Percentiles rank a stretch among this genome's conserved stretches.
Evolutionary conservation across 2,113 vertebrate genomes (phyloP).

Genomic region (Hyperoodon ampullatus): DNA sequence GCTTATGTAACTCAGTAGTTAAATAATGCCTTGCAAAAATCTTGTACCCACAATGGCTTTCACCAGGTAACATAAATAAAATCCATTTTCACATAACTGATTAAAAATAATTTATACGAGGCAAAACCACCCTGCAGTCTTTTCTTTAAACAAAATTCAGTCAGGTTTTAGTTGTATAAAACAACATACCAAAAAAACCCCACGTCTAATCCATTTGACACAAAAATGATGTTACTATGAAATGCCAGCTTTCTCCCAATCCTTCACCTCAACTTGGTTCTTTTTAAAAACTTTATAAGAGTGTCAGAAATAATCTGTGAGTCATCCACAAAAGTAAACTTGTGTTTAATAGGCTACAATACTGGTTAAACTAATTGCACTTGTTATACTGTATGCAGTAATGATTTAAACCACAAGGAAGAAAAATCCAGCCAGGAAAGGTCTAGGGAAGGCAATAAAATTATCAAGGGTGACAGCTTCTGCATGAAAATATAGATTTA

Average conservation of each 20-base stretch:
- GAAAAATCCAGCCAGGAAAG: constrained; percentile 38
- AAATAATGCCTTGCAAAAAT: constrained; percentile 42
- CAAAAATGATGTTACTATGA: not conserved
- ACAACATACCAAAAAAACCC: not conserved
- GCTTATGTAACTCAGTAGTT: constrained; percentile 32
- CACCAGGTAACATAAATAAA: constrained; percentile 30
- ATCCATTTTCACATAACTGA: constrained; percentile 31
- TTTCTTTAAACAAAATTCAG: constrained; percentile 40
- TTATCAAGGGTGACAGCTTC: constrained; percentile 34
- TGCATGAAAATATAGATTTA: constrained; percentile 6
- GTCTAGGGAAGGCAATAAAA: constrained; percentile 20
- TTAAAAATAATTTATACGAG: constrained; percentile 21
- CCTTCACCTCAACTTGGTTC: not conserved
- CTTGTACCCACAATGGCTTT: not conserved
- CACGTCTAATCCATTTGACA: constrained; percentile 3
- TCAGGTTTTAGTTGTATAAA: constrained; percentile 22
- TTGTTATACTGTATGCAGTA: not conserved
- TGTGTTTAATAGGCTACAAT: not conserved
- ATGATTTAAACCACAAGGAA: constrained; percentile 20
- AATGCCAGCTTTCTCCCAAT: not conserved
- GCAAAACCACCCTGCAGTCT: not conserved
- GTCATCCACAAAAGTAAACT: constrained; percentile 38
- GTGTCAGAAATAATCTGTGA: constrained; percentile 22
- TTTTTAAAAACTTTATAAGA: constrained; percentile 12
- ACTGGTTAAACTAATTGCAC: constrained; percentile 27